Evolutionary conservation across 2,113 vertebrate genomes (phyloP).

Genomic region (Microcebus tavaratra): DNA sequence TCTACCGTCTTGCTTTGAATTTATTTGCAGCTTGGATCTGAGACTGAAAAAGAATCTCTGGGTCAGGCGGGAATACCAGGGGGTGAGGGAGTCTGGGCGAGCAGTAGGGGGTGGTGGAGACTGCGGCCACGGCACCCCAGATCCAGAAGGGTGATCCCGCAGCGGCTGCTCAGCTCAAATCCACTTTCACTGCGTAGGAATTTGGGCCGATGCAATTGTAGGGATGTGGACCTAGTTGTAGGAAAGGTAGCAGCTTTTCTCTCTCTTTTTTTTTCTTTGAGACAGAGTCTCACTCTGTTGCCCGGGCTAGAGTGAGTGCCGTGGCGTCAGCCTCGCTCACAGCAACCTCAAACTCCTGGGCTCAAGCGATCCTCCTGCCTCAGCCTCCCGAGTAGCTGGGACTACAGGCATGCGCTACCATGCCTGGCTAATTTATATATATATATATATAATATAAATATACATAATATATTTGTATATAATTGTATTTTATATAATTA

Average conservation of each 20-base stretch:
- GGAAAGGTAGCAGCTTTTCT: background rate
- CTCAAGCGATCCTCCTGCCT: no score
- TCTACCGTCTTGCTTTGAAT: background rate
- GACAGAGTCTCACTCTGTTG: no score
- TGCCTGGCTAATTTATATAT: no score
- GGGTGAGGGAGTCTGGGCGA: background rate
- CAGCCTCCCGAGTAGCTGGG: no score
- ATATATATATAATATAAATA: no score
- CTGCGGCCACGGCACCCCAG: background rate
- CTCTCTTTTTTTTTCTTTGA: no score
- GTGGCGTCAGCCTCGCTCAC: no score
- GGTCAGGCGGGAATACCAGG: background rate
- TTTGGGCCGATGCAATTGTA: background rate
- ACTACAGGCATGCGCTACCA: no score
- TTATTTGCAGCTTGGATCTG: conserved; percentile 25
- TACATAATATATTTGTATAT: no score
- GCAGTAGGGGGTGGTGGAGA: background rate
- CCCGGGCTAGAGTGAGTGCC: no score
- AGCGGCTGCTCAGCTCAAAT: background rate
- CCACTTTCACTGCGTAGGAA: background rate
- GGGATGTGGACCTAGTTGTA: background rate
- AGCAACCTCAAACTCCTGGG: no score
- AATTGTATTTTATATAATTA: no score
- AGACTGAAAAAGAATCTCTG: background rate
- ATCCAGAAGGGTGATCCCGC: fast-evolving